Evolutionary conservation across 2,797 vertebrate species (phyloP), one percentile per base, ranked within the genome.

Genomic region (Malurus leucopterus): DNA sequence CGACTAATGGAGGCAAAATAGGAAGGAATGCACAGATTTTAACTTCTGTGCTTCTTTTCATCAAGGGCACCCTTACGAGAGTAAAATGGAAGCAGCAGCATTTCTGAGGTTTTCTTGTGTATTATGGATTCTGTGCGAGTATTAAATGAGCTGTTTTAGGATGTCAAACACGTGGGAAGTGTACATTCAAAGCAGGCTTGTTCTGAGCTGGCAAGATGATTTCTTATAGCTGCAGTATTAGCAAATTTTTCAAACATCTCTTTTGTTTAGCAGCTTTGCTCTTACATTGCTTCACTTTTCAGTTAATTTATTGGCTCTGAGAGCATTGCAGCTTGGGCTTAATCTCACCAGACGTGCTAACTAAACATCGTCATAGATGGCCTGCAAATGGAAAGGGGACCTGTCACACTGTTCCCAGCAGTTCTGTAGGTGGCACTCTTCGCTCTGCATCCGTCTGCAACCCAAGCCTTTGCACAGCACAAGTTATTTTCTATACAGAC

Each of bases 381-480:
- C 55, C 41, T 89, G 72, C 54, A 75, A 81, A 50, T 40, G 54
- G 55, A 36, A 82, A 55, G n/a, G 36, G 23, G 36, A 68, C 30
- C n/a, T 84, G 26, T 50, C 8, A 5, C 43, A 15, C 3, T 82
- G 44, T 34, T 88, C 32, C 68, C 50, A 64, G 46, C 40, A 88
- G 44, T 82, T 95, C 94, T 95, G 93, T 89, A 95, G 93, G 73
- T 94, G 93, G 94, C 93, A 94, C 59, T 95, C 93, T 93, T 86
- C 67, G 79, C 89, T 85, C 88, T 95, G 73, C 71, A 75, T 91
- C 90, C 15, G 8, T 32, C 57, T 75, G 76, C 69, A 85, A 0
- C 7, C 44, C 62, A 61, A 32, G 50, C 63, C 36, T 70, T 78
- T 59, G 20, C n/a, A 50, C 23, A 63, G 34, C 21, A 36, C 49